Conservation (phyloP, 2,113 vertebrate species). For the Vicugna pacos region DNA sequence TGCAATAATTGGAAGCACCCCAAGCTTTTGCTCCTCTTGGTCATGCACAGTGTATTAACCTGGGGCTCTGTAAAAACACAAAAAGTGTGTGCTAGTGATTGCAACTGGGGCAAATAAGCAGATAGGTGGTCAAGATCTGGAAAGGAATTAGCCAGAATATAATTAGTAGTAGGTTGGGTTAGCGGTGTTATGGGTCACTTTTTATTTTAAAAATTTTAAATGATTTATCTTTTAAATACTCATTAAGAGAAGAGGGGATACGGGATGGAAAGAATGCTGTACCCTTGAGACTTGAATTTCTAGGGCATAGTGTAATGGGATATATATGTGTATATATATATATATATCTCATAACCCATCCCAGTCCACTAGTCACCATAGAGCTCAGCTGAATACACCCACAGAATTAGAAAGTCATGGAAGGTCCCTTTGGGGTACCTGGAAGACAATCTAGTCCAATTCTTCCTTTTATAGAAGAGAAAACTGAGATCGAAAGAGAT, state of each 20-base stretch:
- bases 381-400: background rate
- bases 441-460: background rate
- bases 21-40: background rate
- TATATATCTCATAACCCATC: background rate
- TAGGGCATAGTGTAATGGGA: background rate
- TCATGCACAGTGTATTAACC: background rate
- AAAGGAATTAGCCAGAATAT: background rate
- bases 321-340: background rate
- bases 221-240: background rate
- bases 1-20: slow-evolving; percentile 42
- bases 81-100: background rate
- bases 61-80: background rate
- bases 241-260: background rate
- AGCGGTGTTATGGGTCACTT: background rate
- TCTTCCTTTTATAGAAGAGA: slow-evolving; percentile 17
- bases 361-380: background rate
- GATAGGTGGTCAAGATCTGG: background rate
- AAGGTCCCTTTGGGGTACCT: background rate
- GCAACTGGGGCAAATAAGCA: background rate
- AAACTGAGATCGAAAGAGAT: slow-evolving; percentile 20
- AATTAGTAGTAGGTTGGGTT: background rate
- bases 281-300: background rate
- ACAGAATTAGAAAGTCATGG: background rate
- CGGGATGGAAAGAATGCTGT: background rate
- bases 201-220: background rate